A percentile compares a stretch with the other conserved stretches of the same genome.
phyloP scores from a whole-genome alignment of 2,888 invertebrate genomes.

The Liopterus haemorrhoidalis region DNA sequence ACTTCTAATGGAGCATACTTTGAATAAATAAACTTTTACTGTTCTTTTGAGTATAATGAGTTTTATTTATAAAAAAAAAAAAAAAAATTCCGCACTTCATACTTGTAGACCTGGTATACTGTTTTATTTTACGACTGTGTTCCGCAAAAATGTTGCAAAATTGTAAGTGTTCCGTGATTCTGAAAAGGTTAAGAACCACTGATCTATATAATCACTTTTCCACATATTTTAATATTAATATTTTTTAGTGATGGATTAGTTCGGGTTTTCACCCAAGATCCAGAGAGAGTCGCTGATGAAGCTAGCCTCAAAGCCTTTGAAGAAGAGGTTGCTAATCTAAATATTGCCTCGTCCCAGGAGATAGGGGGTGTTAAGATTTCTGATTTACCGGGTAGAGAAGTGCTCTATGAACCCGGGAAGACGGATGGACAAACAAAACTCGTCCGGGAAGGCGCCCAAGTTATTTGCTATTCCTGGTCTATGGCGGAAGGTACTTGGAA shows the following conservation, averaged over 20 bases:
- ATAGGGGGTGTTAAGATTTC: constrained; percentile 81
- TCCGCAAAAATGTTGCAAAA: no score
- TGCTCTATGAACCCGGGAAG: constrained; percentile 68
- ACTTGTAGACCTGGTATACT: no score
- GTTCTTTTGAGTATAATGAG: no score
- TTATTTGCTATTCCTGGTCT: constrained; percentile 77
- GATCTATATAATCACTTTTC: no score
- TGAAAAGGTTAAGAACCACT: no score
- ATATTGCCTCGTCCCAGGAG: constrained; percentile 60
- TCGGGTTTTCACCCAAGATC: constrained; percentile 75
- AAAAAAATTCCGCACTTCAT: no score
- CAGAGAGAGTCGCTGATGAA: constrained; percentile 62
- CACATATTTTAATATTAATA: constrained; percentile 2
- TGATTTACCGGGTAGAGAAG: constrained; percentile 77
- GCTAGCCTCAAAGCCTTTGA: constrained; percentile 60
- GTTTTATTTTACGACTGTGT: no score
- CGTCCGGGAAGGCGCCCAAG: constrained; percentile 66
- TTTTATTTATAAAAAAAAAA: no score
- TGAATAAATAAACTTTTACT: no score
- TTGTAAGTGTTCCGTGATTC: no score
- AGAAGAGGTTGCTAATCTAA: constrained; percentile 62
- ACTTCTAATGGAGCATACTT: no score
- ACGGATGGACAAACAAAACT: constrained; percentile 80
- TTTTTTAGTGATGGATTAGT: constrained; percentile 75
- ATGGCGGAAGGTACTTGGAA: constrained; percentile 48